A percentile compares a stretch with the other conserved stretches of the same genome.
Evolutionary conservation across 2,888 invertebrate species (phyloP).

Genomic region (Spatulosminthurus flaviceps): DNA sequence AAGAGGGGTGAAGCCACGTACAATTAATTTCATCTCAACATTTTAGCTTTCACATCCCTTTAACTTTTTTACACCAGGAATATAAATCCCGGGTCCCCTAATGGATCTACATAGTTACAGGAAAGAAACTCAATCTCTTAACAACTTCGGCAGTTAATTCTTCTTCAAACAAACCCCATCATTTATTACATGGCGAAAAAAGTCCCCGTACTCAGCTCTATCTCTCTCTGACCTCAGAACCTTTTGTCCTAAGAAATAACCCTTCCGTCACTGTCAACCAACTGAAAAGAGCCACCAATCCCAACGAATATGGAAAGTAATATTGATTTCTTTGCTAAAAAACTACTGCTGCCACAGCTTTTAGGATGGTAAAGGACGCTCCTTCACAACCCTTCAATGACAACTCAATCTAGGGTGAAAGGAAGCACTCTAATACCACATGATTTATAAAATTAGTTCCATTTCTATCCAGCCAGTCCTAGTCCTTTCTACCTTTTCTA

Average conservation of each 20-base stretch:
- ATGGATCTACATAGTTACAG: too few species aligned
- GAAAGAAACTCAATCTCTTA: neutral
- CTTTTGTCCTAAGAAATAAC: neutral
- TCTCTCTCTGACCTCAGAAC: neutral
- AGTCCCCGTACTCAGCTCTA: neutral
- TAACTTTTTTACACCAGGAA: neutral
- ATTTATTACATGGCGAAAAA: constrained; percentile 20
- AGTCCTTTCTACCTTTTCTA: too few species aligned
- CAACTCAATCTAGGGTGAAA: too few species aligned
- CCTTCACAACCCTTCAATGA: too few species aligned
- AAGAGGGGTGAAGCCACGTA: neutral
- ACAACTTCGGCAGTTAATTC: neutral
- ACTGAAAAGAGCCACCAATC: neutral
- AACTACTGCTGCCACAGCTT: too few species aligned
- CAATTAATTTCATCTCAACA: neutral
- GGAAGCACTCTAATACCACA: too few species aligned
- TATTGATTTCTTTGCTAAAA: neutral
- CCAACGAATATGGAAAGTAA: neutral
- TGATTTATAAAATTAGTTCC: too few species aligned
- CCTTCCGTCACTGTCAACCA: neutral
- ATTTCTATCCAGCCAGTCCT: too few species aligned
- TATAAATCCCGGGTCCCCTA: neutral
- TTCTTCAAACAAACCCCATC: constrained; percentile 22
- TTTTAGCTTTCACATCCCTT: neutral
- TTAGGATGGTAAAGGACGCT: too few species aligned